Percentiles rank a stretch among this genome's conserved stretches.
phyloP scores from a whole-genome alignment of 2,113 vertebrate genomes.

The Tamias sibiricus region DNA sequence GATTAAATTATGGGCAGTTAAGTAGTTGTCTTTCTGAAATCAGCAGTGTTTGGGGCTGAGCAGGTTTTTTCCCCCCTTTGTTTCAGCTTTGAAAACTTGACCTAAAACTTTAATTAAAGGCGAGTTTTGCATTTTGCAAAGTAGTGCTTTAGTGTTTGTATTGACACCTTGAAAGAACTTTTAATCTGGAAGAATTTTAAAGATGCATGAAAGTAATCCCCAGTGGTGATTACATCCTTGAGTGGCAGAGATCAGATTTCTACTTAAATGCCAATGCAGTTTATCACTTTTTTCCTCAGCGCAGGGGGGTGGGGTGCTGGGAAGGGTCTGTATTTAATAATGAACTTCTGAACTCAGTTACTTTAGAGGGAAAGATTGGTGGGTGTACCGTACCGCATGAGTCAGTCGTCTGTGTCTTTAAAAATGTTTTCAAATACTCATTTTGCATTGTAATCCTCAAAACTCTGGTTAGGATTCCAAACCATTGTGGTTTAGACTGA shows the following conservation, averaged over 20 bases:
- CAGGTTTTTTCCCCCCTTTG: not conserved
- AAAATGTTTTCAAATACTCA: constrained; percentile 60
- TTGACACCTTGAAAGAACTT: constrained; percentile 68
- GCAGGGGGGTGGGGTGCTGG: not conserved
- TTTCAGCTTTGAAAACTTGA: constrained; percentile 60
- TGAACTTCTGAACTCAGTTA: constrained; percentile 41
- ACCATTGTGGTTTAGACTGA: constrained; percentile 71
- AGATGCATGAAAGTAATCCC: constrained; percentile 66
- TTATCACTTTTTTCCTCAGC: not conserved
- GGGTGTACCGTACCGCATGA: not conserved
- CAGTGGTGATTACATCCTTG: constrained; percentile 37
- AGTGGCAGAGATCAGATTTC: constrained; percentile 68
- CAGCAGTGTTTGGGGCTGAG: not conserved
- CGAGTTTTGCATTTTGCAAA: constrained; percentile 62
- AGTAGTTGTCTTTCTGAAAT: not conserved
- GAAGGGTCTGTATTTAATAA: constrained; percentile 67
- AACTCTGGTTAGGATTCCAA: constrained; percentile 77
- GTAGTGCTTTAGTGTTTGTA: constrained; percentile 58
- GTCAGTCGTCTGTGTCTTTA: constrained; percentile 54
- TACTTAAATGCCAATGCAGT: constrained; percentile 44
- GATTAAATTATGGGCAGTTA: constrained; percentile 13
- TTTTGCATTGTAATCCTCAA: constrained; percentile 55
- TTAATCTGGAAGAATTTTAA: constrained; percentile 75
- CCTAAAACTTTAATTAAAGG: constrained; percentile 66
- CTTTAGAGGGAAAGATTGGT: not conserved